Evolutionary conservation across 2,113 vertebrate genomes (phyloP), one percentile per base, ranked within the genome.

Genomic region (Anarrhichthys ocellatus): DNA sequence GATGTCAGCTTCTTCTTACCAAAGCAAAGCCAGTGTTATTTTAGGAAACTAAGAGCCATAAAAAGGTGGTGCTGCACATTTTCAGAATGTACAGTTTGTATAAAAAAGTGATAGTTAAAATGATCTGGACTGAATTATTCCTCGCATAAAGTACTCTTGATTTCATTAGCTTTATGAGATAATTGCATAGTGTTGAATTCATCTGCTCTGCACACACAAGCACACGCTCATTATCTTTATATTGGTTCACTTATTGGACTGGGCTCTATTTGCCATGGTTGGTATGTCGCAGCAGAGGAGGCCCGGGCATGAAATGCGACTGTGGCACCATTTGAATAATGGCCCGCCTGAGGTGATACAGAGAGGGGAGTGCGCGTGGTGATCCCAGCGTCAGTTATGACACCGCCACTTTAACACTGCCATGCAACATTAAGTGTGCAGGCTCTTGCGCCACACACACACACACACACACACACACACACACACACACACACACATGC

Each of bases 301-400:
- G 44, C 42, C 8, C 3, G 2, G 61, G 27, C 20, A 46, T 44
- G 44, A 62, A 54, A 68, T 44, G 38, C 27, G 48, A 62, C 62
- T 15, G 52, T 69, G 56, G 9, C 72, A 58, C 40, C 38, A 70
- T 77, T 76, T 68, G 67, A 82, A 75, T 75, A 72, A 76, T n/a
- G 63, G 18, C 32, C 50, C 9, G 48, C 42, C 82, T 7, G 61
- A 62, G 62, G 67, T 27, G 50, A 68, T 52, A 4, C 54, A 29
- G 79, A 17, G 70, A 15, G 29, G 62, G 29, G 38, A 61, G 66
- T 10, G 38, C 71, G 29, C 4, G 2, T 22, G 15, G 70, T 10
- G 11, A 62, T 58, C 54, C 32, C 38, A 27, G 44, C 61, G 20
- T 78, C 32, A 42, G 62, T 73, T 52, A 66, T 66, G 73, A 70